Evolutionary conservation across 2,113 vertebrate genomes (phyloP).

Genomic region (Macroglossus sobrinus): DNA sequence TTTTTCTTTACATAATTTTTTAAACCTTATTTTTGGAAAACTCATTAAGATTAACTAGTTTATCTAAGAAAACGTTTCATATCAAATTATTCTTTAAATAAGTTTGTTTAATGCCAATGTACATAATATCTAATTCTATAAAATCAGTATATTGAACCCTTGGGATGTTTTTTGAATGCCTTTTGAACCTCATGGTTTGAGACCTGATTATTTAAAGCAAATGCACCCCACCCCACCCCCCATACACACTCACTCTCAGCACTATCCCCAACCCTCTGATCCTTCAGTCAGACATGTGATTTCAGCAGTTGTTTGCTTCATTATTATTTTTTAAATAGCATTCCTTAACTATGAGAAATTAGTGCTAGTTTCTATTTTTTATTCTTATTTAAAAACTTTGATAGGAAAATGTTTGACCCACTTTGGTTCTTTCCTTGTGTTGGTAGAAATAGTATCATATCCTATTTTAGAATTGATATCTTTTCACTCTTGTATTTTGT

Average conservation of each 20-base stretch:
- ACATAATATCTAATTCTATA: not conserved
- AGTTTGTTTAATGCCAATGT: not conserved
- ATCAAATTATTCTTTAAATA: not conserved
- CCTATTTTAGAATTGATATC: constrained; percentile 50
- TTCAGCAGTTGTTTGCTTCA: constrained; percentile 26
- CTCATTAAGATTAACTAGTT: not conserved
- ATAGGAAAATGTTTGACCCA: constrained; percentile 51
- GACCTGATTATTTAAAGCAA: not conserved
- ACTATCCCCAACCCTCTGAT: not conserved
- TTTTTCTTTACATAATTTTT: not conserved
- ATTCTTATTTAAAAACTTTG: constrained; percentile 6
- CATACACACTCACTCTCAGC: not conserved
- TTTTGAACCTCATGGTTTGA: not conserved
- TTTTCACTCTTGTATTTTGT: constrained; percentile 50
- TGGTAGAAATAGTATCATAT: constrained; percentile 22
- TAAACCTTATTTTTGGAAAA: not conserved
- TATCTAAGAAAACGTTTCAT: not conserved
- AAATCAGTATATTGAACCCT: not conserved
- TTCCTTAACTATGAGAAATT: constrained; percentile 32
- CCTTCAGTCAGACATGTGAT: not conserved
- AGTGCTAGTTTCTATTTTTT: constrained; percentile 44
- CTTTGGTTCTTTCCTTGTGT: constrained; percentile 25
- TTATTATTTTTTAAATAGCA: not conserved
- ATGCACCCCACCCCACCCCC: not conserved
- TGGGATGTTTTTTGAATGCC: not conserved